These are phyloP conservation scores for Corythucha ciliata DNA, from an alignment of 2,888 invertebrate species.

Conservation along the genomic window DNA sequence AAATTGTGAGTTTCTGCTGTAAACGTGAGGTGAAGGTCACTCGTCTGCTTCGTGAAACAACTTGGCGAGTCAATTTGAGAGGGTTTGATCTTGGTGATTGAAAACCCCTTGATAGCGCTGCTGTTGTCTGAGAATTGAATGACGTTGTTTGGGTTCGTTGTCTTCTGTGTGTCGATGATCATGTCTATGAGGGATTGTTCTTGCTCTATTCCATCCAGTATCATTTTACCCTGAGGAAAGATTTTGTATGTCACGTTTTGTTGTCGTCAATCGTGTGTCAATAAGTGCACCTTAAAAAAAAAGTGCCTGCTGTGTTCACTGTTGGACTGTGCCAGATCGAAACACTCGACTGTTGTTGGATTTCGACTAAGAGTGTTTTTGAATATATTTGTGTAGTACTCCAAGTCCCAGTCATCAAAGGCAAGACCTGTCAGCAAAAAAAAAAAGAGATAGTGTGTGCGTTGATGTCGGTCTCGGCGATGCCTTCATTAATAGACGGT, in stretches of 20 bases:
- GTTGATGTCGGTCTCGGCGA: too few species aligned
- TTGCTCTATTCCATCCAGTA: constrained; percentile 69
- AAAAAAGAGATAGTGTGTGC: neutral
- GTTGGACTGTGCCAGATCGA: constrained; percentile 96
- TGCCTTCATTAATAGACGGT: too few species aligned
- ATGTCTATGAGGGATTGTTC: constrained; percentile 81
- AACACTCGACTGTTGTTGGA: constrained; percentile 94
- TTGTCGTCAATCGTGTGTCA: neutral
- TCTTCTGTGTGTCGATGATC: constrained; percentile 80
- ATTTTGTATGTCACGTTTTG: neutral
- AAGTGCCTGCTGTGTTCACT: constrained; percentile 98
- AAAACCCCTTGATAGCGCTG: constrained; percentile 40
- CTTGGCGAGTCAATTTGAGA: constrained; percentile 13
- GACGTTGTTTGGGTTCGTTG: constrained; percentile 84
- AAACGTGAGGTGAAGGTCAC: constrained; percentile 68
- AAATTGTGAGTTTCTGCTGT: constrained; percentile 99
- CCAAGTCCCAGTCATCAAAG: constrained; percentile 86
- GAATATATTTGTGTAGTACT: constrained; percentile 82
- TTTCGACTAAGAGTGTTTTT: constrained; percentile 71
- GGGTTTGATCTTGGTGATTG: constrained; percentile 18
- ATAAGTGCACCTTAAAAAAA: constrained; percentile 78
- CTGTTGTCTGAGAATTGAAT: constrained; percentile 97
- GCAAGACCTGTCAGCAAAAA: constrained; percentile 57
- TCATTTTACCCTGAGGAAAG: constrained; percentile 60
- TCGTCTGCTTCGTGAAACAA: neutral